A percentile compares a stretch with the other conserved stretches of the same genome.
These are phyloP conservation scores for Epinephelus cyanopodus DNA, from an alignment of 2,113 vertebrate genomes.

Conservation along the genomic window DNA sequence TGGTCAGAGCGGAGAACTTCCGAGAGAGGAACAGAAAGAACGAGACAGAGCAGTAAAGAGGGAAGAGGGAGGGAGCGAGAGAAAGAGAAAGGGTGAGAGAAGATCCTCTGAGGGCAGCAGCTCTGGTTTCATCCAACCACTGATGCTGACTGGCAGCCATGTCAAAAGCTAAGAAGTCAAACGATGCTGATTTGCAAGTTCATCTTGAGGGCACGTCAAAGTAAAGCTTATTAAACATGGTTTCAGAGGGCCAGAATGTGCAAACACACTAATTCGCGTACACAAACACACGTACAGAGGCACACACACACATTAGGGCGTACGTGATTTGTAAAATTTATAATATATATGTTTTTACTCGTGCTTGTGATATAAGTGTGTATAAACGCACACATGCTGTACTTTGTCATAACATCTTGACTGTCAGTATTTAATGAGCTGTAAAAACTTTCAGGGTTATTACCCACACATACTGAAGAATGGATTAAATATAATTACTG, in stretches of 20 bases:
- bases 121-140: slow-evolving; percentile 68
- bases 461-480: slow-evolving; percentile 34
- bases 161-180: slow-evolving; percentile 77
- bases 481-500: slow-evolving; percentile 68
- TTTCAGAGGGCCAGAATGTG: slow-evolving; percentile 60
- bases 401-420: slow-evolving; percentile 28
- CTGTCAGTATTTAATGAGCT: slow-evolving; percentile 45
- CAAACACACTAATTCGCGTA: slow-evolving; percentile 40
- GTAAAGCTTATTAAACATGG: slow-evolving; percentile 72
- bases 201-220: slow-evolving; percentile 76
- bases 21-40: slow-evolving; percentile 19
- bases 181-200: slow-evolving; percentile 73
- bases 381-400: not conserved
- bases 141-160: slow-evolving; percentile 79
- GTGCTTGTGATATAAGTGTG: not conserved
- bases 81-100: slow-evolving; percentile 41
- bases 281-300: slow-evolving; percentile 8
- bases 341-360: not conserved
- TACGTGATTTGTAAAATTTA: not conserved
- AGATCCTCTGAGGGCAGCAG: slow-evolving; percentile 72
- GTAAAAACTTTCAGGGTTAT: slow-evolving; percentile 35
- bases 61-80: slow-evolving; percentile 7
- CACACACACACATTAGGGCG: not conserved
- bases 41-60: slow-evolving; percentile 6
- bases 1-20: slow-evolving; percentile 32